These are phyloP conservation scores for Tenrec ecaudatus DNA, from an alignment of 2,113 vertebrate genomes.

Conservation along the genomic window DNA sequence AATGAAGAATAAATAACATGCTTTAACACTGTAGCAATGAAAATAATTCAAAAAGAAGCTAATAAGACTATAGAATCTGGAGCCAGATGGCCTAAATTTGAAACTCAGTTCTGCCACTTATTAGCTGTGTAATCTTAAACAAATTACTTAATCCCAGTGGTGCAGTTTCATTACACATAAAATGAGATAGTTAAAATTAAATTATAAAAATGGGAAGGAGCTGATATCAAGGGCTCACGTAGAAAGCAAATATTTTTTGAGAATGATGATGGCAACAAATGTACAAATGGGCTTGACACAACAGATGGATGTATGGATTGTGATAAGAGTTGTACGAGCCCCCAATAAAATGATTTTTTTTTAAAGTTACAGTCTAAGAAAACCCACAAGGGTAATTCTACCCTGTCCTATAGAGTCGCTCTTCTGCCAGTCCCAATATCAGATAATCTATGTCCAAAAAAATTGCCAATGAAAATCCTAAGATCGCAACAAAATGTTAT, in stretches of 20 bases:
- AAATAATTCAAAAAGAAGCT: background rate
- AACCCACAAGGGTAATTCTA: no score
- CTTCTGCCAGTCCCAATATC: no score
- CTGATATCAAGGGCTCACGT: background rate
- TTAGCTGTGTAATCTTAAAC: background rate
- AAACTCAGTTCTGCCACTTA: background rate
- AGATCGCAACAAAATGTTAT: no score
- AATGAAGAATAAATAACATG: background rate
- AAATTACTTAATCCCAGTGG: background rate
- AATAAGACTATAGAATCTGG: background rate
- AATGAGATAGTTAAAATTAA: background rate
- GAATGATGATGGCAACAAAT: background rate
- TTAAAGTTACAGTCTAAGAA: no score
- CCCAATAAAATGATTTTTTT: no score
- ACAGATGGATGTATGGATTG: no score
- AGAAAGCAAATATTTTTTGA: background rate
- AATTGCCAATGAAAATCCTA: no score
- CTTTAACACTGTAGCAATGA: background rate
- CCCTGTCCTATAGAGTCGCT: no score
- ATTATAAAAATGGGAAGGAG: background rate
- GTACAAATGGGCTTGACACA: background rate
- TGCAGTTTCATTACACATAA: background rate
- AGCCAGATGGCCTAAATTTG: background rate
- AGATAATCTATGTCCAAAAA: no score
- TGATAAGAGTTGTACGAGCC: no score